Conservation (phyloP, 2,797 vertebrate species). For the Adrianichthys oophorus region DNA sequence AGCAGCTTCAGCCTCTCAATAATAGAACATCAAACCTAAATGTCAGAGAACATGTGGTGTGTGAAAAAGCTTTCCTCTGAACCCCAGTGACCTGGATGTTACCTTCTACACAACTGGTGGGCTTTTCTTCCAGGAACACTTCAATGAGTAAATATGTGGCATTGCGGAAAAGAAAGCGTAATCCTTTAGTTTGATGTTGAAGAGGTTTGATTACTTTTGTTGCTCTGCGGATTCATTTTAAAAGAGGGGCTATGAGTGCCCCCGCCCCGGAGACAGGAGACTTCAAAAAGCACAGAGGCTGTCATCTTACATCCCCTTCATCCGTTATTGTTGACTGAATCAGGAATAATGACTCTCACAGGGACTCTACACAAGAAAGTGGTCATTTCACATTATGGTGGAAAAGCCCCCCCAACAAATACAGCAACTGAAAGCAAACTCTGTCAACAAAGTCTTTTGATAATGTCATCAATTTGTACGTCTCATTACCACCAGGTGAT, state of each 20-base stretch:
- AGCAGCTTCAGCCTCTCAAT: slow-evolving; percentile 38
- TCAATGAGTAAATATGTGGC: slow-evolving; percentile 57
- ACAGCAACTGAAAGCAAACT: slow-evolving; percentile 29
- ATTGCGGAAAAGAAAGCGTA: slow-evolving; percentile 59
- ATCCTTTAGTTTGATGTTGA: slow-evolving; percentile 60
- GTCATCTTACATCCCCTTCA: slow-evolving; percentile 61
- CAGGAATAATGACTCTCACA: slow-evolving; percentile 68
- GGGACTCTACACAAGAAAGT: slow-evolving; percentile 59
- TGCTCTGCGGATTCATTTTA: slow-evolving; percentile 46
- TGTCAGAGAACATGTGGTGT: slow-evolving; percentile 50
- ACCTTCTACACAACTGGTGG: slow-evolving; percentile 57
- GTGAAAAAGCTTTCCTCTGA: slow-evolving; percentile 37
- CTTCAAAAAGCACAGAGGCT: slow-evolving; percentile 53
- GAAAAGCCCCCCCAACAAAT: slow-evolving; percentile 21
- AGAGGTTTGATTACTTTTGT: slow-evolving; percentile 64
- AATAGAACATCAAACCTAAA: slow-evolving; percentile 51
- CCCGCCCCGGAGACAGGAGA: slow-evolving; percentile 52
- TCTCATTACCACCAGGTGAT: slow-evolving; percentile 24
- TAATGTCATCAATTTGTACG: slow-evolving; percentile 24
- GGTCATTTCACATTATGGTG: slow-evolving; percentile 63
- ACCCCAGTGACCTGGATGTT: slow-evolving; percentile 53
- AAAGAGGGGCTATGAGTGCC: slow-evolving; percentile 35
- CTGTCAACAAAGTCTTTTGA: slow-evolving; percentile 12
- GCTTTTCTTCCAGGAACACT: slow-evolving; percentile 52
- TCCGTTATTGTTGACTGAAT: slow-evolving; percentile 60